These are phyloP conservation scores for Lagopus leucura DNA, from an alignment of 2,113 vertebrate genomes.

Conservation along the genomic window DNA sequence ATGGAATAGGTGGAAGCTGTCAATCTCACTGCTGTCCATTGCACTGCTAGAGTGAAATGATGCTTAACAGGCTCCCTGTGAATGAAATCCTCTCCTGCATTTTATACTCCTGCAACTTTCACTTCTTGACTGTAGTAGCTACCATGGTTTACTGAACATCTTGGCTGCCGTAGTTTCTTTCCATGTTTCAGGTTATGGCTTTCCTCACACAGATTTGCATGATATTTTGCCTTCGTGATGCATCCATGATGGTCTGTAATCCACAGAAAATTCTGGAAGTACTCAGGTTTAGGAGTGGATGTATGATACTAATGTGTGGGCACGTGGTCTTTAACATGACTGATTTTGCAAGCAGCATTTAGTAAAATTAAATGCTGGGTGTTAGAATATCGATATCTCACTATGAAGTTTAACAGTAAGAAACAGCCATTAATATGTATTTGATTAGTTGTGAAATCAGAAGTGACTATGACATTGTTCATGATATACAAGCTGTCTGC, in stretches of 20 bases:
- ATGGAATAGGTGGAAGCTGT: not conserved
- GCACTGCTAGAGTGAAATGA: not conserved
- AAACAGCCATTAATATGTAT: not conserved
- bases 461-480: not conserved
- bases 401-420: not conserved
- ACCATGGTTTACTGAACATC: not conserved
- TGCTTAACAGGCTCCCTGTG: not conserved
- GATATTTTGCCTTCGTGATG: not conserved
- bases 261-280: not conserved
- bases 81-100: not conserved
- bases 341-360: not conserved
- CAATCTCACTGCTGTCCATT: not conserved
- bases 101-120: not conserved
- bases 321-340: not conserved
- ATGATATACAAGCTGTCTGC: not conserved
- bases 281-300: not conserved
- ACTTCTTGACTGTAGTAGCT: not conserved
- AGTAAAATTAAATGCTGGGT: not conserved
- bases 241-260: not conserved
- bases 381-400: not conserved
- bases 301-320: not conserved
- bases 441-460: not conserved
- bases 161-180: not conserved
- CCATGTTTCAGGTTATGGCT: not conserved
- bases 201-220: not conserved